Percentiles rank a stretch among this genome's conserved stretches.
Conservation (phyloP, 2,113 vertebrate genomes). For the Nibea albiflora region DNA sequence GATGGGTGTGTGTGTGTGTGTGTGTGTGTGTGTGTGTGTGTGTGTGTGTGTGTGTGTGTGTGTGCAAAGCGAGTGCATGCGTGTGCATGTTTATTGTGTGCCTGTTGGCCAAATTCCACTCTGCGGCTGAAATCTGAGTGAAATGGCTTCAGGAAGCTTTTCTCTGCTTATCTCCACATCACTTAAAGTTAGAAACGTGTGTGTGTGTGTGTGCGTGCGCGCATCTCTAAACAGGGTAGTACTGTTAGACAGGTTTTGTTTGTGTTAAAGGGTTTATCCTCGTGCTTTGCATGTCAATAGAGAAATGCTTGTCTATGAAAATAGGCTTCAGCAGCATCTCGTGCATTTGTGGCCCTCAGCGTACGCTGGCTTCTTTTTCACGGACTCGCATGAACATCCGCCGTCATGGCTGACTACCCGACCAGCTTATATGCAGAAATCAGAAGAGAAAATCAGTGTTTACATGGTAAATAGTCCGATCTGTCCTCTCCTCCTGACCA, state of each 20-base stretch:
- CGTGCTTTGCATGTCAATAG: neutral
- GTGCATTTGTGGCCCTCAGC: neutral
- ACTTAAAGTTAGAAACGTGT: neutral
- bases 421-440: neutral
- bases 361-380: neutral
- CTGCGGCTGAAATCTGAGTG: constrained; percentile 7
- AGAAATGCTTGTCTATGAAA: neutral
- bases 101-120: constrained; percentile 11
- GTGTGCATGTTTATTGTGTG: constrained; percentile 8
- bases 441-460: neutral
- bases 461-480: neutral
- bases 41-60: neutral
- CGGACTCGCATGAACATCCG: neutral
- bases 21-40: neutral
- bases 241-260: neutral
- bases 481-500: neutral
- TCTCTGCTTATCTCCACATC: constrained; percentile 11
- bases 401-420: neutral
- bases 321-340: neutral
- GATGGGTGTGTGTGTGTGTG: neutral
- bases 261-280: neutral
- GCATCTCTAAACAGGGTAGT: neutral
- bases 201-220: neutral
- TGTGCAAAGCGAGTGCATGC: neutral
- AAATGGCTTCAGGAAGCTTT: constrained; percentile 11